Conservation (phyloP, 1,140 invertebrate species). For the Tenebrio molitor region DNA sequence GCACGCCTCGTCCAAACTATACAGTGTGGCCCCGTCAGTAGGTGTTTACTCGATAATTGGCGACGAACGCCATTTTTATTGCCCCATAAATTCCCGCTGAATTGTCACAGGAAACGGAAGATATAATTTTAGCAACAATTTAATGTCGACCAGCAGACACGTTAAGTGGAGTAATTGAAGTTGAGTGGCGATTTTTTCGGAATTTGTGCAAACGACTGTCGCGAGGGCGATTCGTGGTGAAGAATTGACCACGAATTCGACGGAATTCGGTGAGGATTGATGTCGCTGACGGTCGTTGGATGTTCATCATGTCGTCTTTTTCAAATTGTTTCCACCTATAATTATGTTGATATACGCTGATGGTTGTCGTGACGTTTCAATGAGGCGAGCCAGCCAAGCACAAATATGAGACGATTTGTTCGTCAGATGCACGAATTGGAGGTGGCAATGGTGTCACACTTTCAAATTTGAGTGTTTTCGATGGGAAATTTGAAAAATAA, state of each 20-base stretch:
- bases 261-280: conserved; percentile 12
- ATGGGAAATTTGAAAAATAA: too few relatives aligned
- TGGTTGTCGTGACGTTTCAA: conserved; percentile 35
- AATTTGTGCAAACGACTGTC: conserved; percentile 2
- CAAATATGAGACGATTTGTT: conserved; percentile 26
- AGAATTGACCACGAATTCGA: conserved; percentile 17
- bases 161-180: conserved; percentile 30
- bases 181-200: conserved; percentile 18
- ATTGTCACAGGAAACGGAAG: conserved; percentile 40
- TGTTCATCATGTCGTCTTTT: conserved; percentile 18
- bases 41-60: too few relatives aligned
- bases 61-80: too few relatives aligned
- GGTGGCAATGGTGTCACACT: too few relatives aligned
- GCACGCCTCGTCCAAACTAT: too few relatives aligned
- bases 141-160: conserved; percentile 9
- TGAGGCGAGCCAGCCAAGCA: conserved; percentile 17
- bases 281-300: neutral
- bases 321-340: conserved; percentile 7
- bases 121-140: conserved; percentile 44
- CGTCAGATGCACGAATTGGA: too few relatives aligned
- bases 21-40: neutral
- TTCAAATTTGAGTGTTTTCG: too few relatives aligned
- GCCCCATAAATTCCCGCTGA: neutral
- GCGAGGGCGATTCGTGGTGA: conserved; percentile 2
- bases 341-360: conserved; percentile 14